phyloP scores from a whole-genome alignment of 53 echinoderm and acorn worm genomes.

The Antedon mediterranea region DNA sequence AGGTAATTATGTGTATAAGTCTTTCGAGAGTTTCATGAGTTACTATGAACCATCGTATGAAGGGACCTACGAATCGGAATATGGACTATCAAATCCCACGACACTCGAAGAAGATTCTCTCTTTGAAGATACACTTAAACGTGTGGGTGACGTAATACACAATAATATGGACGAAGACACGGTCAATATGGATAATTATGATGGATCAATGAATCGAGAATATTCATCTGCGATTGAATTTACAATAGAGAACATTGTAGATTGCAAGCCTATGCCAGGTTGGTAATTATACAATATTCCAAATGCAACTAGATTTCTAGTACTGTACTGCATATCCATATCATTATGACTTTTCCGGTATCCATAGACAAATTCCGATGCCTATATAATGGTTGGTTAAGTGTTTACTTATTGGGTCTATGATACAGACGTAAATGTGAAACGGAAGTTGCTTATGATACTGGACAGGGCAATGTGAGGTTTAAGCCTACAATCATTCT shows the following conservation, averaged over 20 bases:
- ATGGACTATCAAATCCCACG: not conserved
- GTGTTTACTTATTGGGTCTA: too few relatives aligned
- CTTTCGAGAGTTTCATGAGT: not conserved
- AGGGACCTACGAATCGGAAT: not conserved
- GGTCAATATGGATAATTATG: slow-evolving; percentile 11
- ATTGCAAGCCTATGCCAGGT: slow-evolving; percentile 56
- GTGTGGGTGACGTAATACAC: not conserved
- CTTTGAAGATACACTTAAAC: not conserved
- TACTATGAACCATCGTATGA: not conserved
- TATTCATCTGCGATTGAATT: not conserved
- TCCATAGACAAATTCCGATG: too few relatives aligned
- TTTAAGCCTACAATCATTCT: too few relatives aligned
- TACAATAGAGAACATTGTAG: slow-evolving; percentile 12
- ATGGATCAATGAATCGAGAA: not conserved
- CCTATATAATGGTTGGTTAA: too few relatives aligned
- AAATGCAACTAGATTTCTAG: too few relatives aligned
- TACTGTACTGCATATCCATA: too few relatives aligned
- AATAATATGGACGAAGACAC: not conserved
- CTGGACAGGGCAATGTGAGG: too few relatives aligned
- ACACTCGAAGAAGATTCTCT: not conserved
- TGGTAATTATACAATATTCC: not conserved
- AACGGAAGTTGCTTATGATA: too few relatives aligned
- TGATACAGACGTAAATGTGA: too few relatives aligned
- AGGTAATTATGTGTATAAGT: not conserved
- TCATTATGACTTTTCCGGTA: too few relatives aligned